Base-by-base conservation (phyloP, 2,113 vertebrate species). In the Phalacrocorax brasilianus region DNA sequence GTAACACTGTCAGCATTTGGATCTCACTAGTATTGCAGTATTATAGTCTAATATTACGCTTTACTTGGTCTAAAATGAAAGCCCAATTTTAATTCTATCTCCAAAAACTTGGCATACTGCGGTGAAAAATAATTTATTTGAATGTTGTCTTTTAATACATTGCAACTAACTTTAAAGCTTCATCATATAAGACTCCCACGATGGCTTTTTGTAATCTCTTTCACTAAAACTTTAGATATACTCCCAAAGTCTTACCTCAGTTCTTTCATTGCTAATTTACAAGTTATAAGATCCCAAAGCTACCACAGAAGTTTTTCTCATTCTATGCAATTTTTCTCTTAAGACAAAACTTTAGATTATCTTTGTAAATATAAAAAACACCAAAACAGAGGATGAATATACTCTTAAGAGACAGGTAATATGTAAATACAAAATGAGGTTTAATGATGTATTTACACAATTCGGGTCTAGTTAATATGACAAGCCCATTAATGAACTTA, bases 81-180 rank as follows among this genome's bases (percentile, higher is more conserved):
- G 94, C 45, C 66, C 93, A 96, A 95, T 97, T 97, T 97, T 97
- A 97, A 96, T 96, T 97, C 96, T 72, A 76, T 97, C 90, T 95
- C 85, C 55, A 89, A 87, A 97, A 97, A 94, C 90, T 89, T 92
- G 93, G 93, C 83, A 61, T 94, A 95, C 96, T 95, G 94, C 96
- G 89, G 97, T 95, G 96, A 88, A 88, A 93, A 96, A 95, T 97
- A 96, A 96, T 97, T 95, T 94, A 92, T 93, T 96, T 94, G 93
- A 95, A 59, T 95, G 87, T 89, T 97, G 74, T 66, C 91, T 93
- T 94, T 95, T 88, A 95, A 89, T 94, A 82, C 80, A 61, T 40
- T 92, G 81, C 92, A 85, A 81, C 88, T 94, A 92, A 95, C 66
- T 96, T 97, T 89, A 93, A 96, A 93, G 70, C 81, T 92, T 87